Percentiles rank a stretch among this genome's conserved stretches.
phyloP scores from a whole-genome alignment of 2,797 vertebrate species.

The Pitangus sulphuratus region DNA sequence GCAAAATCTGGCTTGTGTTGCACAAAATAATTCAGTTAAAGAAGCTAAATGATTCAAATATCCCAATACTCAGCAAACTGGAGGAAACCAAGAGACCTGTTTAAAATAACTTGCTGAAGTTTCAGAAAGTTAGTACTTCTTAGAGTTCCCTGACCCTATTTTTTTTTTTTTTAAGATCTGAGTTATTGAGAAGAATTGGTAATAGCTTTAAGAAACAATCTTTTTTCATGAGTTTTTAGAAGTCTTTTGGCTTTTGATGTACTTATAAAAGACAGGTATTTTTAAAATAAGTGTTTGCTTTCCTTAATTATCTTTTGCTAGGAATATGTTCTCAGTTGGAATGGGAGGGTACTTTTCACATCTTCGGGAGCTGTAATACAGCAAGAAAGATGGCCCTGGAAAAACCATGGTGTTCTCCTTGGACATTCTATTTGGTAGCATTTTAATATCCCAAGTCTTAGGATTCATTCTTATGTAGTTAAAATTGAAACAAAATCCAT shows the following conservation, averaged over 20 bases:
- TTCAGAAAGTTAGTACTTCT: conserved; percentile 5
- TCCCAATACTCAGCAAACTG: conserved; percentile 39
- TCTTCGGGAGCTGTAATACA: fast-evolving
- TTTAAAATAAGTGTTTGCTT: not conserved
- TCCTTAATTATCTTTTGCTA: not conserved
- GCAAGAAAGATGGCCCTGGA: not conserved
- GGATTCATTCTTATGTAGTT: not conserved
- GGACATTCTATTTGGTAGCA: not conserved
- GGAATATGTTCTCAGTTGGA: not conserved
- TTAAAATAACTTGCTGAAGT: conserved; percentile 46
- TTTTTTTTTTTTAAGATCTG: not conserved
- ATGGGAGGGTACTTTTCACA: not conserved
- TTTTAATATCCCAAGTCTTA: not conserved
- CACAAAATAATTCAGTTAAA: conserved; percentile 32
- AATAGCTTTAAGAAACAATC: not conserved
- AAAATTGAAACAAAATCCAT: not conserved
- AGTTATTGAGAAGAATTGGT: not conserved
- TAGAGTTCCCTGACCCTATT: not conserved
- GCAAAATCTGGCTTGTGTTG: conserved; percentile 23
- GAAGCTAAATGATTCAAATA: conserved; percentile 46
- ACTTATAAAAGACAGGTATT: not conserved
- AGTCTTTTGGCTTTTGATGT: not conserved
- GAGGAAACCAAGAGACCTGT: not conserved
- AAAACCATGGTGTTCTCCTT: not conserved
- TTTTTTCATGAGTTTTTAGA: not conserved